phyloP scores from a whole-genome alignment of 2,888 invertebrate species.

The Anoncus sp. region DNA sequence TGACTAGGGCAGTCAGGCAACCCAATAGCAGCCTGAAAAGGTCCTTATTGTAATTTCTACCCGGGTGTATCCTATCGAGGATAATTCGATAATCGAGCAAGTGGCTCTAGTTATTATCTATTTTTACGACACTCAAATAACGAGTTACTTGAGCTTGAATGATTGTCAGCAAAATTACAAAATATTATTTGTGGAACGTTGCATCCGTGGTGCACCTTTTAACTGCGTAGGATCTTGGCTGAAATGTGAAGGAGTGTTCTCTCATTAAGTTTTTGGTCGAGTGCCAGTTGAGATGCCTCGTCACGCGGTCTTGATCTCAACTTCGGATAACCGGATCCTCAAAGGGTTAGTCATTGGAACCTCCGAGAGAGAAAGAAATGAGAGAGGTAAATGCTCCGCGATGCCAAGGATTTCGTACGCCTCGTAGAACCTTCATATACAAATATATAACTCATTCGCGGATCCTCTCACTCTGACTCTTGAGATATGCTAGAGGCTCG shows the following conservation, averaged over 20 bases:
- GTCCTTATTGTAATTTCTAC: too few species aligned
- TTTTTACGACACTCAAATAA: too few species aligned
- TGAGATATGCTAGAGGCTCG: constrained; percentile 38
- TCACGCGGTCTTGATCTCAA: constrained; percentile 73
- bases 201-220: constrained; percentile 1
- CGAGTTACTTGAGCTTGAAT: constrained; percentile 5
- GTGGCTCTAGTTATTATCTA: too few species aligned
- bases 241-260: constrained; percentile 52
- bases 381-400: constrained; percentile 39
- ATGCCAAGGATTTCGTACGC: constrained; percentile 54
- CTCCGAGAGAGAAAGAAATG: constrained; percentile 35
- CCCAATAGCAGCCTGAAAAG: too few species aligned
- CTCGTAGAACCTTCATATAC: constrained; percentile 26
- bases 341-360: constrained; percentile 77
- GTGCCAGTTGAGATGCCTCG: constrained; percentile 72
- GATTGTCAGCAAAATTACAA: not conserved
- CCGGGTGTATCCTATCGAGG: too few species aligned
- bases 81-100: too few species aligned
- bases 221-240: constrained; percentile 13
- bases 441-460: constrained; percentile 7
- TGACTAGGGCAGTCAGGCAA: too few species aligned
- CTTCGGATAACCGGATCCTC: constrained; percentile 73
- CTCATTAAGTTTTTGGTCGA: constrained; percentile 78
- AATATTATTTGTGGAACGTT: constrained; percentile 18
- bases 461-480: constrained; percentile 39